Evolutionary conservation across 2,113 vertebrate species (phyloP), one percentile per base, ranked within the genome.

Genomic region (Podarcis raffonei): DNA sequence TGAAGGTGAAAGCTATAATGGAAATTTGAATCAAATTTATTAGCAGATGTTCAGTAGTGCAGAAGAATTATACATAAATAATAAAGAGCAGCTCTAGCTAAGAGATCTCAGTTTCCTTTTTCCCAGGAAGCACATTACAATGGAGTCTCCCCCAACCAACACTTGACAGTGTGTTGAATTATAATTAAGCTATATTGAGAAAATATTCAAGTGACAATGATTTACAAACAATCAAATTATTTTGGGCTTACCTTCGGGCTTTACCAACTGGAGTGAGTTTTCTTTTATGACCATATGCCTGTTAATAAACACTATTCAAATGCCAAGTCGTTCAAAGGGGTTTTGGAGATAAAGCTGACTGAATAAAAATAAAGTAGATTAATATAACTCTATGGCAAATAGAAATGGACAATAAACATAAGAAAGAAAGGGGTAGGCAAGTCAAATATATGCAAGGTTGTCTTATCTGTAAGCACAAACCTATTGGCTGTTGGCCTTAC

Each of bases 141-240:
- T 92, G 81, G 87, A 94, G 78, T 83, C 88, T 85, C 89, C 66
- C 20, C 12, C 13, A 20, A 57, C 9, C 90, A 92, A 94, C 90
- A 94, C 83, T 95, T 92, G 91, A 92, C 75, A 88, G 75, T 90
- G 74, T 91, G 62, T 79, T 92, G 92, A 95, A 94, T 95, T 86
- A 77, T 96, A 96, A 97, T 97, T 95, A 97, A 96, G 89, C 59
- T 93, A 68, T 94, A 93, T 85, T 94, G 93, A 96, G 92, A 95
- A 95, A 96, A 94, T 84, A 90, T 94, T 93, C 1, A 83, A 96
- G 89, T 94, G 90, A 94, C 94, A 95, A 93, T 89, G 88, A 95
- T 95, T 96, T 95, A 94, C 89, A 96, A 94, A 96, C 87, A 78
- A 95, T 95, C 84, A 94, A 86, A 94, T 95, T 94, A 96, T 94